These are phyloP conservation scores for Oophaga sylvatica DNA, from an alignment of 2,797 vertebrate genomes.

Conservation along the genomic window DNA sequence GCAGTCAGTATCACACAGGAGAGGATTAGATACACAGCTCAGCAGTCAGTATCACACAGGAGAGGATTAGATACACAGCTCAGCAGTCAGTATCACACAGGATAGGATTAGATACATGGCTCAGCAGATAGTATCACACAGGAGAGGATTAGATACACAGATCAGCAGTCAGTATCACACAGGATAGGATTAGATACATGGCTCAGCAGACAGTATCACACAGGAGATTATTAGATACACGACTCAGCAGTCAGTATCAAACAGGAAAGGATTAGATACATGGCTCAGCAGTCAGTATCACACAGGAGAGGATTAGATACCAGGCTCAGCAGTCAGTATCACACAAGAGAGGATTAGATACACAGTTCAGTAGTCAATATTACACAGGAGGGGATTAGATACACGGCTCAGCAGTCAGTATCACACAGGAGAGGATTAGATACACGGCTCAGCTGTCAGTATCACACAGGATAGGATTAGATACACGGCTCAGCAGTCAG, in stretches of 20 bases:
- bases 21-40: not conserved
- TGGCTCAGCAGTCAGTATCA: not conserved
- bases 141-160: not conserved
- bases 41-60: not conserved
- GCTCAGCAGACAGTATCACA: not conserved
- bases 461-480: too few relatives aligned
- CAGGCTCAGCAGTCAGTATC: not conserved
- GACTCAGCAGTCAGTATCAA: not conserved
- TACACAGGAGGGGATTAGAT: too few relatives aligned
- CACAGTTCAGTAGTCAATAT: too few relatives aligned
- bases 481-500: too few relatives aligned
- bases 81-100: not conserved
- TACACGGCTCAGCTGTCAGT: too few relatives aligned
- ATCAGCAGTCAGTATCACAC: not conserved
- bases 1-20: not conserved
- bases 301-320: not conserved
- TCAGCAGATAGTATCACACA: not conserved
- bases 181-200: not conserved
- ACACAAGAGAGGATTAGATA: not conserved
- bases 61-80: not conserved
- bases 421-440: too few relatives aligned
- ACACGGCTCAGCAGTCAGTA: too few relatives aligned
- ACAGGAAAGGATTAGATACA: not conserved
- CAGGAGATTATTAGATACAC: not conserved
- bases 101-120: not conserved